phyloP scores from a whole-genome alignment of 2,888 invertebrate genomes.

The Chrysina gloriosa region DNA sequence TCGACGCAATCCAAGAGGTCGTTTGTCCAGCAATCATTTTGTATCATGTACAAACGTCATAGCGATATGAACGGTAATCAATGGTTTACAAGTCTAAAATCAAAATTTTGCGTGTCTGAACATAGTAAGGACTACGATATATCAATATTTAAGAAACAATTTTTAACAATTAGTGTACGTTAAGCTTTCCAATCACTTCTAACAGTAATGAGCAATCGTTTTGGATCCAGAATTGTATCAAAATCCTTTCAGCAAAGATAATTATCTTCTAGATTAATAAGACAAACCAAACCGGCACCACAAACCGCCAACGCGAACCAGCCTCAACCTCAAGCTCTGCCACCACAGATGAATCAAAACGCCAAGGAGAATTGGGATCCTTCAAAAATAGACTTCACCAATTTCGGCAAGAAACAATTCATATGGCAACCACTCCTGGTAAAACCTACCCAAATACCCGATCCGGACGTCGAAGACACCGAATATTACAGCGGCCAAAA shows the following conservation, averaged over 20 bases:
- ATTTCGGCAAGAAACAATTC: slow-evolving; percentile 27
- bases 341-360: not conserved
- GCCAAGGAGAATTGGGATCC: not conserved
- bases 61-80: no score
- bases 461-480: slow-evolving; percentile 36
- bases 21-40: no score
- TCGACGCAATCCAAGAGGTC: no score
- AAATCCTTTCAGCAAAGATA: not conserved
- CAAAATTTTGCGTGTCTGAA: no score
- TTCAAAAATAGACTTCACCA: not conserved
- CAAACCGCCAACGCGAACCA: no score
- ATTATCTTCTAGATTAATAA: not conserved
- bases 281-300: no score
- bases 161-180: not conserved
- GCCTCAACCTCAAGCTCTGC: not conserved
- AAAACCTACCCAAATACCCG: slow-evolving; percentile 23
- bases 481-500: slow-evolving; percentile 25
- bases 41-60: no score
- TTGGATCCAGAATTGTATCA: not conserved
- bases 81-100: no score
- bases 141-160: not conserved
- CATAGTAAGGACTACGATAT: no score
- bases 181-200: not conserved
- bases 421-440: slow-evolving; percentile 24
- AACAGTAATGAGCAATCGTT: no score